phyloP scores from a whole-genome alignment of 1,140 invertebrate species.

The Drosophila ohnishii region DNA sequence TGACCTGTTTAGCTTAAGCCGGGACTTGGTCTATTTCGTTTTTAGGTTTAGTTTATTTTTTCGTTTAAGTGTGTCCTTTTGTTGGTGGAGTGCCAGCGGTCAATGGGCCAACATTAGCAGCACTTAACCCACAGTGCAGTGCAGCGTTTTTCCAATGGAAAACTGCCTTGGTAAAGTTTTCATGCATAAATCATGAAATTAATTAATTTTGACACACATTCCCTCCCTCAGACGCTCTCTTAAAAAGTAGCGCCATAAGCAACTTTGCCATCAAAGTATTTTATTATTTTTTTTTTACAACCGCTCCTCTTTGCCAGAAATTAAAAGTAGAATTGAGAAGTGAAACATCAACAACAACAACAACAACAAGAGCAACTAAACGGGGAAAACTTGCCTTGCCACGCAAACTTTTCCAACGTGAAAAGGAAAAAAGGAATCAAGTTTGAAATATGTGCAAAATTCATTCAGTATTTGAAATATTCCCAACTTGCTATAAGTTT shows the following conservation, averaged over 20 bases:
- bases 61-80: conserved; percentile 1
- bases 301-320: conserved; percentile 48
- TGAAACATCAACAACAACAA: conserved; percentile 39
- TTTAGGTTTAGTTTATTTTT: conserved; percentile 2
- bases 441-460: conserved; percentile 80
- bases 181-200: conserved; percentile 82
- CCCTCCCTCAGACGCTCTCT: conserved; percentile 20
- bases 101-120: conserved; percentile 46
- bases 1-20: conserved; percentile 63
- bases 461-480: conserved; percentile 80
- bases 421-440: conserved; percentile 49
- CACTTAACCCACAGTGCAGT: conserved; percentile 42
- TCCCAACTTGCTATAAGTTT: conserved; percentile 72
- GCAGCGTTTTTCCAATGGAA: conserved; percentile 22
- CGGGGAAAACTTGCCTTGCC: conserved; percentile 51
- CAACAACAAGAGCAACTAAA: conserved; percentile 43
- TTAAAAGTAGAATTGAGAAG: conserved; percentile 76
- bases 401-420: conserved; percentile 50
- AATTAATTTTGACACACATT: conserved; percentile 83
- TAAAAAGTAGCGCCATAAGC: conserved; percentile 68
- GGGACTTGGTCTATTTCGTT: conserved; percentile 19
- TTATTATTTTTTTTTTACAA: conserved; percentile 24
- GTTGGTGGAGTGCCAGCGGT: conserved; percentile 37
- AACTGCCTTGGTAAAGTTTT: conserved; percentile 58
- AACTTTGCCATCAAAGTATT: conserved; percentile 59